Percentiles rank a stretch among this genome's conserved stretches.
phyloP scores from a whole-genome alignment of 2,888 invertebrate species.

The Byasa hedistus region DNA sequence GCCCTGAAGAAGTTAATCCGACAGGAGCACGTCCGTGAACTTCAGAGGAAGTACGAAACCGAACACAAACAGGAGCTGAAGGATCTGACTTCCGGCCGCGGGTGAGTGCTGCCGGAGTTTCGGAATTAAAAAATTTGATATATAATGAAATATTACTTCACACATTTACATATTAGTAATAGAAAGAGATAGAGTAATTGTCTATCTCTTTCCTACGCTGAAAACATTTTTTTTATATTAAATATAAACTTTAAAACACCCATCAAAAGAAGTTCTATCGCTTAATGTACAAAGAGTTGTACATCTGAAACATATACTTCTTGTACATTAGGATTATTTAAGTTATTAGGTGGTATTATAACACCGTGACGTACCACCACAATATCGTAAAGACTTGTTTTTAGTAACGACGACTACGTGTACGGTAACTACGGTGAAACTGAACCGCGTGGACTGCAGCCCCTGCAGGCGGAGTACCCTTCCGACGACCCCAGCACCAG shows the following conservation, averaged over 20 bases:
- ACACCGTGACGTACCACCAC: too few species aligned
- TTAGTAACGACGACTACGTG: slow-evolving; percentile 58
- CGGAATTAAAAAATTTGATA: not conserved
- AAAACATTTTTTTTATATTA: too few species aligned
- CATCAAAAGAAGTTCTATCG: too few species aligned
- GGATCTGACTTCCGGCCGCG: slow-evolving; percentile 81
- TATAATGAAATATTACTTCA: not conserved
- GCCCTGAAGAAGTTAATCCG: slow-evolving; percentile 89
- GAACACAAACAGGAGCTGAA: slow-evolving; percentile 87
- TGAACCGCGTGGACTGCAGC: slow-evolving; percentile 63
- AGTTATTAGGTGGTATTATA: too few species aligned
- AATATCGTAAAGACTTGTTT: slow-evolving; percentile 27
- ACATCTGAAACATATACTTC: too few species aligned
- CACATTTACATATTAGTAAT: not conserved
- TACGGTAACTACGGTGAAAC: slow-evolving; percentile 66
- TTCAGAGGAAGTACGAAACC: slow-evolving; percentile 86
- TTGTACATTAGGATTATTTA: too few species aligned
- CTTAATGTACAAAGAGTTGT: too few species aligned
- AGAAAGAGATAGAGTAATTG: too few species aligned
- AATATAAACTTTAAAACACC: too few species aligned
- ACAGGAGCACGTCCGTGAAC: slow-evolving; percentile 87
- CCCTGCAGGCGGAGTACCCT: slow-evolving; percentile 58
- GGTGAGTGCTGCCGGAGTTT: slow-evolving; percentile 55
- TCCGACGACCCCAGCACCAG: slow-evolving; percentile 61
- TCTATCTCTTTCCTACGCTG: too few species aligned